A percentile compares a stretch with the other conserved stretches of the same genome.
These are phyloP conservation scores for Beaufortia kweichowensis DNA, from an alignment of 2,113 vertebrate species.

Conservation along the genomic window DNA sequence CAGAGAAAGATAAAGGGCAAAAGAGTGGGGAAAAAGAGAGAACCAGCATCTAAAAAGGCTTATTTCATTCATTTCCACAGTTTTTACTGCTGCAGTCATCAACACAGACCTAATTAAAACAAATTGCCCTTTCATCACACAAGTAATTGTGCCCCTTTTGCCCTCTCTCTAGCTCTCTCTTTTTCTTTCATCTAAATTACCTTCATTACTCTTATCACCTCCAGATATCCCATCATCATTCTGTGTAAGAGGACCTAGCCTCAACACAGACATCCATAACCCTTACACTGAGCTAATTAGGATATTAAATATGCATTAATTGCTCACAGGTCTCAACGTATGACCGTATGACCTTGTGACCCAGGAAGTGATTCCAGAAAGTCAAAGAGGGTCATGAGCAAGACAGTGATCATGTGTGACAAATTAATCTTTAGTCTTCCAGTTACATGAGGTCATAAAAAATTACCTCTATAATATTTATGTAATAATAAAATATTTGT, in stretches of 20 bases:
- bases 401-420: too few relatives aligned
- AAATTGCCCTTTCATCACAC: constrained; percentile 63
- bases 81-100: constrained; percentile 44
- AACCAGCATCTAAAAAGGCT: constrained; percentile 8
- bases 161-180: constrained; percentile 24
- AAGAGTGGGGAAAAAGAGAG: constrained; percentile 24
- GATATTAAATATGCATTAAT: constrained; percentile 41
- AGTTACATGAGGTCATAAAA: background rate
- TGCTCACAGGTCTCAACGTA: background rate
- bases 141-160: constrained; percentile 49
- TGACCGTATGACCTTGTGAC: constrained; percentile 25
- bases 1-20: constrained; percentile 44
- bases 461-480: background rate
- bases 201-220: constrained; percentile 27
- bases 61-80: constrained; percentile 26
- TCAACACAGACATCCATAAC: constrained; percentile 20
- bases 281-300: constrained; percentile 30
- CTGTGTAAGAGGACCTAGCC: background rate
- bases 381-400: background rate
- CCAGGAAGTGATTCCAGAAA: background rate
- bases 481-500: background rate
- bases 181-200: constrained; percentile 35
- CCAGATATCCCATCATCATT: constrained; percentile 21
- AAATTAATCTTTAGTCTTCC: too few relatives aligned
- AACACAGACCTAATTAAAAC: constrained; percentile 60